phyloP scores from a whole-genome alignment of 1,140 invertebrate species.

The Drosophila kurseongensis region DNA sequence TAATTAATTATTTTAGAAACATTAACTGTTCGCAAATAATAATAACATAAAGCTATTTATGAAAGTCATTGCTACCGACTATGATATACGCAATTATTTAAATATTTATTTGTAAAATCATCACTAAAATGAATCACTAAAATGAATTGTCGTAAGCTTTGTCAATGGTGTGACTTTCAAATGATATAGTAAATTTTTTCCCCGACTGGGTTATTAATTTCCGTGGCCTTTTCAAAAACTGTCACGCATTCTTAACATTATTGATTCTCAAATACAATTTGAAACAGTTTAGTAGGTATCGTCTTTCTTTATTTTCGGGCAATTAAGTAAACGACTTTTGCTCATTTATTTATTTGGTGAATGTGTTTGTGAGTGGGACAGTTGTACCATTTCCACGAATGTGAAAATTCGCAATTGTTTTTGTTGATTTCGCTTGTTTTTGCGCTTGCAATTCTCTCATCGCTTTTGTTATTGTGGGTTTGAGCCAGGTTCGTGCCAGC shows the following conservation, averaged over 20 bases:
- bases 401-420: slow-evolving; percentile 64
- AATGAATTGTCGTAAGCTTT: too few relatives aligned
- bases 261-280: slow-evolving; percentile 60
- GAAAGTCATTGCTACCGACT: too few relatives aligned
- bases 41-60: too few relatives aligned
- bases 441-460: slow-evolving; percentile 23
- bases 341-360: slow-evolving; percentile 24
- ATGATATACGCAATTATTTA: too few relatives aligned
- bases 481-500: slow-evolving; percentile 63
- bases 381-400: slow-evolving; percentile 66
- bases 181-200: too few relatives aligned
- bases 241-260: slow-evolving; percentile 56
- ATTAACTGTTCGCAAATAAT: too few relatives aligned
- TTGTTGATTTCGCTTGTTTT: slow-evolving; percentile 33
- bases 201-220: neutral
- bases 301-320: slow-evolving; percentile 11
- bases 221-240: neutral
- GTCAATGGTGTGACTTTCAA: neutral
- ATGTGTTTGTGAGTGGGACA: slow-evolving; percentile 40
- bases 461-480: slow-evolving; percentile 38
- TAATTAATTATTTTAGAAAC: too few relatives aligned
- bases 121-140: too few relatives aligned
- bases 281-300: slow-evolving; percentile 14
- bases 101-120: too few relatives aligned
- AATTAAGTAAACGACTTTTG: slow-evolving; percentile 60